Conservation (phyloP, 92 coral and sea anemone species). For the Ricordea florida region DNA sequence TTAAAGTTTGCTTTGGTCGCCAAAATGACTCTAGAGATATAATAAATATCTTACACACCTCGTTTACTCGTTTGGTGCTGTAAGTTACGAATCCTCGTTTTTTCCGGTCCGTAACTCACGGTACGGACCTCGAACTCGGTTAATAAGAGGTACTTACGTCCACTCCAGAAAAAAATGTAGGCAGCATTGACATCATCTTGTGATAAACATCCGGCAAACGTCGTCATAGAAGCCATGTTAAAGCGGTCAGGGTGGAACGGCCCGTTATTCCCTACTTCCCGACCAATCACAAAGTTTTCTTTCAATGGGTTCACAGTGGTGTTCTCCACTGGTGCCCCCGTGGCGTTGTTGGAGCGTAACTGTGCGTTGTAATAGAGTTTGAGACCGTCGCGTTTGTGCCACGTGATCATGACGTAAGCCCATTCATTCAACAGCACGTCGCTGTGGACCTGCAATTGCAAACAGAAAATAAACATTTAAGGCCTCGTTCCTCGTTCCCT, state of each 20-base stretch:
- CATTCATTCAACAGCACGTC: slow-evolving; percentile 55
- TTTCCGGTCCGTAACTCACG: too few relatives aligned
- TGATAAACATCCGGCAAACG: slow-evolving; percentile 72
- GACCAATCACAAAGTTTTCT: slow-evolving; percentile 86
- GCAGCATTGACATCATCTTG: slow-evolving; percentile 89
- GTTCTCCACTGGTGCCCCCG: slow-evolving; percentile 71
- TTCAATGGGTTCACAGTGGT: slow-evolving; percentile 55
- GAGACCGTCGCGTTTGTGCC: slow-evolving; percentile 83
- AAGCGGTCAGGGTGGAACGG: slow-evolving; percentile 60
- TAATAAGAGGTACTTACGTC: slow-evolving; percentile 94
- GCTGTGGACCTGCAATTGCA: slow-evolving; percentile 46
- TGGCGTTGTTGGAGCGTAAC: slow-evolving; percentile 68
- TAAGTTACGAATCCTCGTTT: too few relatives aligned
- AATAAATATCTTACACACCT: too few relatives aligned
- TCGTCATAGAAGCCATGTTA: slow-evolving; percentile 85
- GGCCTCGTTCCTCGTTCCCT: too few relatives aligned
- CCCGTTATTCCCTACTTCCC: slow-evolving; percentile 75
- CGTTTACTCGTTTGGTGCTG: too few relatives aligned
- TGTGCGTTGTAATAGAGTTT: slow-evolving; percentile 77
- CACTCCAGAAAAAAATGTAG: slow-evolving; percentile 91
- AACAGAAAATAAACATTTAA: background rate
- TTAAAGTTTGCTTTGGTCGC: too few relatives aligned
- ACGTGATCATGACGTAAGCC: slow-evolving; percentile 85
- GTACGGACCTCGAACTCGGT: too few relatives aligned
- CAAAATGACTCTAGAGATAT: too few relatives aligned